Percentiles rank a stretch among this genome's conserved stretches.
These are phyloP conservation scores for Gymnodraco acuticeps DNA, from an alignment of 2,797 vertebrate genomes.

Conservation along the genomic window DNA sequence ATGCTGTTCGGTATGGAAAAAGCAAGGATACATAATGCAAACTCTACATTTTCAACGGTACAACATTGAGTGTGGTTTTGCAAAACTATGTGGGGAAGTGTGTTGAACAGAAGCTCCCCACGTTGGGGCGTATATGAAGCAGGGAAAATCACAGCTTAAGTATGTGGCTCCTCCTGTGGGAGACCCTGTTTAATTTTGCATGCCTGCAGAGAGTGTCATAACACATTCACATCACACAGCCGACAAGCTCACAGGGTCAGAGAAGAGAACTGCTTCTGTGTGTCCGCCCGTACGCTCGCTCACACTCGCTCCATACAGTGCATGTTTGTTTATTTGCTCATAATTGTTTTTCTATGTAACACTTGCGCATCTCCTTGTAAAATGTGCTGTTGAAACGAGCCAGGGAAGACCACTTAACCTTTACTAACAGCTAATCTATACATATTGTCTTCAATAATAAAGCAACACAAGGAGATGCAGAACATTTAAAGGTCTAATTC, in stretches of 20 bases:
- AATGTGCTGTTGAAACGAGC: neutral
- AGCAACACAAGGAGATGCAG: slow-evolving; percentile 18
- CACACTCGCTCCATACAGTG: slow-evolving; percentile 28
- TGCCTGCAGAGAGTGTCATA: slow-evolving; percentile 79
- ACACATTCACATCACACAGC: slow-evolving; percentile 80
- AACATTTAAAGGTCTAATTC: slow-evolving; percentile 54
- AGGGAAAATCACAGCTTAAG: slow-evolving; percentile 76
- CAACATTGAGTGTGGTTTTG: slow-evolving; percentile 14
- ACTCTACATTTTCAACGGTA: slow-evolving; percentile 22
- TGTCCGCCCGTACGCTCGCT: slow-evolving; percentile 16
- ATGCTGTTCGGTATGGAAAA: slow-evolving; percentile 21
- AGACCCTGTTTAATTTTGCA: slow-evolving; percentile 81
- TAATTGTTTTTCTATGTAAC: slow-evolving; percentile 14
- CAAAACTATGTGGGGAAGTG: neutral
- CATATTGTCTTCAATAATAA: slow-evolving; percentile 30
- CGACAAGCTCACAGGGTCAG: slow-evolving; percentile 69
- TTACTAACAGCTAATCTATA: slow-evolving; percentile 54
- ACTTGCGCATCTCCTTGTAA: neutral
- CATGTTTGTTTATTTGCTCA: slow-evolving; percentile 3
- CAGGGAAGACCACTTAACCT: slow-evolving; percentile 45
- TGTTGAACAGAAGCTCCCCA: slow-evolving; percentile 41
- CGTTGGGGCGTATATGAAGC: slow-evolving; percentile 40
- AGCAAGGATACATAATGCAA: slow-evolving; percentile 47
- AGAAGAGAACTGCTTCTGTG: slow-evolving; percentile 41
- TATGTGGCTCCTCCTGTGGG: slow-evolving; percentile 75